phyloP scores from a whole-genome alignment of 2,113 vertebrate species.

The Maccullochella peelii region DNA sequence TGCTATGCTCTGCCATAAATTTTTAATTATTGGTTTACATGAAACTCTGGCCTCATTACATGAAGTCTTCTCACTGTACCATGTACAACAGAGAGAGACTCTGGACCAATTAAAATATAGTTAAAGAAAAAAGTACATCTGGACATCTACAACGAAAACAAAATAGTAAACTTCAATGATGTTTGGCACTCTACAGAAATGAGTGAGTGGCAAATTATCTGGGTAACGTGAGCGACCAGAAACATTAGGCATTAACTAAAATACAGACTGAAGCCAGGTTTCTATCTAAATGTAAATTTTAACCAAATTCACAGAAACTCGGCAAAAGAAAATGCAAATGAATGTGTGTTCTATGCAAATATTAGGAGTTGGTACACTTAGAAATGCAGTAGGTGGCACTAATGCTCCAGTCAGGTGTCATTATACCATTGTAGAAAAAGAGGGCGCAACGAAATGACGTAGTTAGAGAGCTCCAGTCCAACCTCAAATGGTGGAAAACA shows the following conservation, averaged over 20 bases:
- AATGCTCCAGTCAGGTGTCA: no score
- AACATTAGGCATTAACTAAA: neutral
- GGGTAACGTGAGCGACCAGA: neutral
- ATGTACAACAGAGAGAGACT: neutral
- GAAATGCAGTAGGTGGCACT: no score
- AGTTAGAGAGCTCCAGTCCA: no score
- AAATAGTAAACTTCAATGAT: neutral
- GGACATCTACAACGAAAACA: neutral
- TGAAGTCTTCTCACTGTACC: neutral
- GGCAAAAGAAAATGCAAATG: no score
- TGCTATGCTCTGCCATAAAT: slow-evolving; percentile 49
- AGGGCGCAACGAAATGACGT: no score
- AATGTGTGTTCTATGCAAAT: no score
- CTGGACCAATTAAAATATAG: neutral
- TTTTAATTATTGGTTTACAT: slow-evolving; percentile 57
- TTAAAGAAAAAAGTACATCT: neutral
- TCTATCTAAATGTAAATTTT: neutral
- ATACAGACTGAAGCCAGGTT: neutral
- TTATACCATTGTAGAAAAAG: no score
- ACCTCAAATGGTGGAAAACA: no score
- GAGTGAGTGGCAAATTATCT: neutral
- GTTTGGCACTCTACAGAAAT: neutral
- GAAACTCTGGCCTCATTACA: slow-evolving; percentile 57
- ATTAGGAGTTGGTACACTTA: no score
- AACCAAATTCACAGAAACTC: neutral